Conservation (phyloP, 2,888 invertebrate species). For the Abrostola triplasia region DNA sequence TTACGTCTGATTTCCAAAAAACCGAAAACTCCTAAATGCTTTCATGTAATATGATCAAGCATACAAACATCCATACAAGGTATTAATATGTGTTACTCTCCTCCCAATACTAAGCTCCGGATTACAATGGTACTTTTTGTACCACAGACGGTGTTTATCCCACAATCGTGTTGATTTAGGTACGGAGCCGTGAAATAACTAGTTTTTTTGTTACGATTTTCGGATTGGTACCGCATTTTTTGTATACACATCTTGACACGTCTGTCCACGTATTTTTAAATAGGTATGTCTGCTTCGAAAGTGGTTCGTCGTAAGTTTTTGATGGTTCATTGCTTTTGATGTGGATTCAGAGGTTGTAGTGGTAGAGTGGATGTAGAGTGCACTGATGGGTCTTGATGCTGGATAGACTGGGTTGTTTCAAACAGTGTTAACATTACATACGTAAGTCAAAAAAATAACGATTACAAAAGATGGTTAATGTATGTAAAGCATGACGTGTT, state of each 20-base stretch:
- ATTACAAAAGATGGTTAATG: too few relatives aligned
- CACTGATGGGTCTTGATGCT: neutral
- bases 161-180: constrained; percentile 57
- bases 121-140: constrained; percentile 48
- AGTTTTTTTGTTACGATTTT: constrained; percentile 48
- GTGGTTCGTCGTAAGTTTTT: neutral
- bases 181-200: constrained; percentile 54
- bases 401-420: neutral
- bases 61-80: neutral
- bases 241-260: constrained; percentile 2
- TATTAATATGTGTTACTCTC: constrained; percentile 1
- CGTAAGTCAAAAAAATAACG: too few relatives aligned
- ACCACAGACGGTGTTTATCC: constrained; percentile 34
- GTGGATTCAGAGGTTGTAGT: neutral
- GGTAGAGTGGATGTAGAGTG: neutral
- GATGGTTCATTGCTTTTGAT: neutral
- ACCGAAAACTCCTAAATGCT: too few relatives aligned
- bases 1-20: too few relatives aligned
- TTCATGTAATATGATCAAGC: too few relatives aligned
- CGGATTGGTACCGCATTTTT: constrained; percentile 25
- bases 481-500: too few relatives aligned
- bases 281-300: constrained; percentile 5
- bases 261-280: constrained; percentile 25
- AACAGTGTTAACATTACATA: too few relatives aligned
- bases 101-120: constrained; percentile 25